Conservation (phyloP, 2,888 invertebrate species). For the Rugalucina vietnamica region DNA sequence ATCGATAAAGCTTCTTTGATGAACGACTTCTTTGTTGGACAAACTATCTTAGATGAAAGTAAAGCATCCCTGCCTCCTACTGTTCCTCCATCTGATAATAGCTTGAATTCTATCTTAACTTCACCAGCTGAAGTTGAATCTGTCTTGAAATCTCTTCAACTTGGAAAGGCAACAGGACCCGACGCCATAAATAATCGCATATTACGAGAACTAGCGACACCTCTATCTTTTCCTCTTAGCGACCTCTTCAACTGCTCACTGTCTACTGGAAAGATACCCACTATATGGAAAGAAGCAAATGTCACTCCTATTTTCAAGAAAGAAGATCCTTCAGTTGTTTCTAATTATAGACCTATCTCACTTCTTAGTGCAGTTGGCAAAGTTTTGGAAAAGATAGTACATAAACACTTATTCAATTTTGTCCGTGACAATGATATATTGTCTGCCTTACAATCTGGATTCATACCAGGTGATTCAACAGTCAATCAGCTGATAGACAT, state of each 20-base stretch:
- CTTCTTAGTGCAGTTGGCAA: slow-evolving; percentile 10
- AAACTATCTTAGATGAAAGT: too few species aligned
- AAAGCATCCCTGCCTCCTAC: too few species aligned
- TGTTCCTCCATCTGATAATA: not conserved
- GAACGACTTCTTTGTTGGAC: too few species aligned
- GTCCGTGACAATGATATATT: too few species aligned
- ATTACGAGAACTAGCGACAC: too few species aligned
- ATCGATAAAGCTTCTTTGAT: too few species aligned
- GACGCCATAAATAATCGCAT: too few species aligned
- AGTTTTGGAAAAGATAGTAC: slow-evolving; percentile 1
- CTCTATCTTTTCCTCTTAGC: too few species aligned
- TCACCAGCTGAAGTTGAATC: not conserved
- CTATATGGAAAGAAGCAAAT: slow-evolving; percentile 19
- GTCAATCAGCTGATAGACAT: slow-evolving; percentile 14
- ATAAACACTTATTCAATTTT: slow-evolving; percentile 12
- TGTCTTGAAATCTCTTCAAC: not conserved
- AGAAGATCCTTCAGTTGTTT: not conserved
- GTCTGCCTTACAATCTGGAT: not conserved
- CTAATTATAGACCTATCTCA: slow-evolving; percentile 13
- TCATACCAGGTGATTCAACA: slow-evolving; percentile 3
- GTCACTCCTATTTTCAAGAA: slow-evolving; percentile 14
- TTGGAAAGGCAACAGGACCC: slow-evolving; percentile 24
- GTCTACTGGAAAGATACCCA: not conserved
- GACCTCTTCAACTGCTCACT: too few species aligned
- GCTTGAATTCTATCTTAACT: not conserved